Evolutionary conservation across 2,113 vertebrate species (phyloP).

Genomic region (Toxotes chatareus): DNA sequence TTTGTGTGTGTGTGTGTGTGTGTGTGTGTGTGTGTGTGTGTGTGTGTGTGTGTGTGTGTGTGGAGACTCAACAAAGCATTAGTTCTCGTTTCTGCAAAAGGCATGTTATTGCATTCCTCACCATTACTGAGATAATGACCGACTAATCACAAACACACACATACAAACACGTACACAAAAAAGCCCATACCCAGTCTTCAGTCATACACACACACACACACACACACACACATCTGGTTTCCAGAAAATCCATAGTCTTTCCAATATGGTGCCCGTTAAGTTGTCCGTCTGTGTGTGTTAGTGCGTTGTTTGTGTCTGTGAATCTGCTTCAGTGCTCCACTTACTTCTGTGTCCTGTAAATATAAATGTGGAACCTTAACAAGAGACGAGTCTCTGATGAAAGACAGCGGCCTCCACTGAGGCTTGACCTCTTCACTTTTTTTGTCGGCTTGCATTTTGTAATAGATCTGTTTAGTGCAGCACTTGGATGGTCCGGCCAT

Average conservation of each 20-base stretch:
- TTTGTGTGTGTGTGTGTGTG: neutral
- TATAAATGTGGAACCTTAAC: neutral
- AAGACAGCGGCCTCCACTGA: neutral
- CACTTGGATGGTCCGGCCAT: neutral
- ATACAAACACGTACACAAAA: constrained; percentile 5
- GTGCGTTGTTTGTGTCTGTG: constrained; percentile 13
- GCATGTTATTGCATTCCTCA: constrained; percentile 65
- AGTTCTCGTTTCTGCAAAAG: constrained; percentile 48
- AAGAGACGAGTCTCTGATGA: neutral
- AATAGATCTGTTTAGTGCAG: neutral
- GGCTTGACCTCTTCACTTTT: neutral
- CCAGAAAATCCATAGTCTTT: constrained; percentile 48
- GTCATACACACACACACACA: constrained; percentile 8
- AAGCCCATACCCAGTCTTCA: neutral
- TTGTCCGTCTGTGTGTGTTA: constrained; percentile 2
- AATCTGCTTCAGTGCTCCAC: neutral
- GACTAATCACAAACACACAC: constrained; percentile 66
- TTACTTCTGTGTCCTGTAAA: neutral
- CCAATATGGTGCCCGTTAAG: constrained; percentile 20
- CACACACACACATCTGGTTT: constrained; percentile 61
- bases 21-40: constrained; percentile 8
- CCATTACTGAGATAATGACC: constrained; percentile 55
- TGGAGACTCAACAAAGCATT: constrained; percentile 23
- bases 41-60: constrained; percentile 4
- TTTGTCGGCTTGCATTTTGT: neutral